Conservation (phyloP, 2,797 vertebrate genomes). For the Perodicticus potto region DNA sequence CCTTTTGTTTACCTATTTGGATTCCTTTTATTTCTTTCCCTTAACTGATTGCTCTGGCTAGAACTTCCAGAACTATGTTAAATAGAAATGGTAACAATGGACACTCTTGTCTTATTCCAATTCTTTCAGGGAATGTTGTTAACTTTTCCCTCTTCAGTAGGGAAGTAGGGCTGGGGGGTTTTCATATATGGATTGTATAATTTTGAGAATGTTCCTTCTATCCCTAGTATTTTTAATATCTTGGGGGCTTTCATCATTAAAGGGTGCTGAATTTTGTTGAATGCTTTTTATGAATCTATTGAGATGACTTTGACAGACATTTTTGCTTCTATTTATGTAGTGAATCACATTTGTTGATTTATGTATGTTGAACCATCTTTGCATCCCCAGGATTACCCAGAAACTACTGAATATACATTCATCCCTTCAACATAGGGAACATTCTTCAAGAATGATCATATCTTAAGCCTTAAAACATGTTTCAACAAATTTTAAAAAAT, state of each 20-base stretch:
- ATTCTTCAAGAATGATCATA: background rate
- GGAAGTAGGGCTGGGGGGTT: background rate
- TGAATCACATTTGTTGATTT: background rate
- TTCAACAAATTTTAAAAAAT: background rate
- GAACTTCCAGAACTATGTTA: background rate
- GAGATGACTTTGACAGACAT: background rate
- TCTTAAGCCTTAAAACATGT: background rate
- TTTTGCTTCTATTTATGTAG: background rate
- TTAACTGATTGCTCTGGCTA: background rate
- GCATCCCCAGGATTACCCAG: background rate
- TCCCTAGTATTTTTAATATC: background rate
- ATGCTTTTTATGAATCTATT: background rate
- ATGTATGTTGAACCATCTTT: background rate
- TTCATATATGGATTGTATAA: background rate
- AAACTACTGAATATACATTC: background rate
- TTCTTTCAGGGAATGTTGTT: background rate
- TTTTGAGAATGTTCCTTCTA: background rate
- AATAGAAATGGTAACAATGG: background rate
- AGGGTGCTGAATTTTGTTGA: background rate
- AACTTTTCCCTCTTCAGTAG: background rate
- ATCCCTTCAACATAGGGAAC: background rate
- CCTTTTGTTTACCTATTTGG: background rate
- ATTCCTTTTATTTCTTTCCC: background rate
- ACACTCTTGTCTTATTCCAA: background rate
- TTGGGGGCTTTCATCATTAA: background rate